Percentiles rank a stretch among this genome's conserved stretches.
Evolutionary conservation across 2,888 invertebrate genomes (phyloP).

Genomic region (Disparrhopalites patrizii): DNA sequence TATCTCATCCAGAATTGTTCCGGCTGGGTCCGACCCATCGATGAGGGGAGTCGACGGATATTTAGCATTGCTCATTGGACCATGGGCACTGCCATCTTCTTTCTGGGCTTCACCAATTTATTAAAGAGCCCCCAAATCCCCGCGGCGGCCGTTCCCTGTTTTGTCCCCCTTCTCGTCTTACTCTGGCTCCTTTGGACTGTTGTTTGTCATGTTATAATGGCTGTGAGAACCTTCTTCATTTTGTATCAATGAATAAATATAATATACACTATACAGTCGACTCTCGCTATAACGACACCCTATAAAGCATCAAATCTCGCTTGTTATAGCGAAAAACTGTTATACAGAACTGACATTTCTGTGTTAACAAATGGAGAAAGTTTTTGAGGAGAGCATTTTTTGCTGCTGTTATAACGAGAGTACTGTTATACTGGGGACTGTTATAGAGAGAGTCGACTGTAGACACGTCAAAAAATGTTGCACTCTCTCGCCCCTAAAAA

Average conservation of each 20-base stretch:
- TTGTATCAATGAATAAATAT: background rate
- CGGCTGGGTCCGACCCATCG: constrained; percentile 8
- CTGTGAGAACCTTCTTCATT: too few species aligned
- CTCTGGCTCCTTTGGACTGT: background rate
- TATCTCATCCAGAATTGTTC: background rate
- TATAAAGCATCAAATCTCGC: too few species aligned
- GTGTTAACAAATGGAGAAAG: too few species aligned
- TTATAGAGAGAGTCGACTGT: too few species aligned
- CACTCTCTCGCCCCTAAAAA: too few species aligned
- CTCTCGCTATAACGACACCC: background rate
- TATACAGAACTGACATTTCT: background rate
- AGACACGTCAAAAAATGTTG: too few species aligned
- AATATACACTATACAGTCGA: background rate
- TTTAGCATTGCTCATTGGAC: constrained; percentile 3
- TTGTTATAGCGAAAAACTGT: background rate
- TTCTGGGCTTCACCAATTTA: background rate
- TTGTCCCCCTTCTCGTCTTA: background rate
- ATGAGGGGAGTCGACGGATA: constrained; percentile 2
- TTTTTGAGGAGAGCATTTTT: too few species aligned
- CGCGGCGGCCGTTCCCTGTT: background rate
- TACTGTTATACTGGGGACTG: too few species aligned
- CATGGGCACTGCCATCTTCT: background rate
- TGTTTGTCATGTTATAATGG: background rate
- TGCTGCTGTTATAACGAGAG: too few species aligned
- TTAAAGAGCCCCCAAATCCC: background rate